These are phyloP conservation scores for Neolamprologus longior DNA, from an alignment of 2,113 vertebrate genomes.

Conservation along the genomic window DNA sequence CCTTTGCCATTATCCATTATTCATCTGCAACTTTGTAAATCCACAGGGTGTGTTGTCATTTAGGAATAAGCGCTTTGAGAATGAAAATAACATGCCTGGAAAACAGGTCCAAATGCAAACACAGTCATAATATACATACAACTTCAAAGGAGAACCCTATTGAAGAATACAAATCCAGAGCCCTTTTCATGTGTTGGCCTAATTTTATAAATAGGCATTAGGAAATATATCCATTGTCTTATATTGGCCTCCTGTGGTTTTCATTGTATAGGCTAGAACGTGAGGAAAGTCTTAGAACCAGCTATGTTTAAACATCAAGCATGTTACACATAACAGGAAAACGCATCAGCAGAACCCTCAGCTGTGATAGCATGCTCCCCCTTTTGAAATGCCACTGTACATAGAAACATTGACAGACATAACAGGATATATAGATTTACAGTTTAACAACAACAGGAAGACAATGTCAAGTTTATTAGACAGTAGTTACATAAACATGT, in stretches of 20 bases:
- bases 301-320: background rate
- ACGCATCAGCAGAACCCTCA: background rate
- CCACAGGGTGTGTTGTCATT: background rate
- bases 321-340: constrained; percentile 46
- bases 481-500: background rate
- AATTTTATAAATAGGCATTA: constrained; percentile 23
- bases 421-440: background rate
- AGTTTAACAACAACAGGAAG: background rate
- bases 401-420: constrained; percentile 1
- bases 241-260: background rate
- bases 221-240: constrained; percentile 46
- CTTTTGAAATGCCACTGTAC: constrained; percentile 7
- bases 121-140: background rate
- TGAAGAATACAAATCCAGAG: background rate
- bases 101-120: background rate
- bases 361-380: background rate
- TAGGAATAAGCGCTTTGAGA: background rate
- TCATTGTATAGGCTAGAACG: constrained; percentile 9
- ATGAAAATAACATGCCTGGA: background rate
- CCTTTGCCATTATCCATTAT: background rate
- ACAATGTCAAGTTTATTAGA: background rate
- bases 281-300: background rate
- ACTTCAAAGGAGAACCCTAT: background rate
- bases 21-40: background rate
- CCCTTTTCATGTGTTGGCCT: constrained; percentile 29